These are phyloP conservation scores for Orchesella cincta DNA, from an alignment of 1,140 invertebrate genomes.

Conservation along the genomic window DNA sequence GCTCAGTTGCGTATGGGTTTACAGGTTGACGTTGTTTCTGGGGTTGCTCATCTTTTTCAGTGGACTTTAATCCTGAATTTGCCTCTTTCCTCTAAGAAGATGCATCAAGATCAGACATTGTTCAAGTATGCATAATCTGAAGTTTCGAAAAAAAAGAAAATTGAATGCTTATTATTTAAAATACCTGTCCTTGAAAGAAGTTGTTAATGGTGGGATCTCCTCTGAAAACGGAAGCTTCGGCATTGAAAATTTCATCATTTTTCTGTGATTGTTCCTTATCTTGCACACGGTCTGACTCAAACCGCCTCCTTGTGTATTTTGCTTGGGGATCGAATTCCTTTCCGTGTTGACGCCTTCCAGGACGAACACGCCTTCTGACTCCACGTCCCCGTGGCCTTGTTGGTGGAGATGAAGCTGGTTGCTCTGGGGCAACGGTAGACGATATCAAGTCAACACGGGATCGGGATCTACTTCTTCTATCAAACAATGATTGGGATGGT, in stretches of 20 bases:
- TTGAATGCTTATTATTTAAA: not conserved
- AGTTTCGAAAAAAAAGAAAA: too few species aligned
- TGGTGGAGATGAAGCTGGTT: not conserved
- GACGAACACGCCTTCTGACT: constrained; percentile 8
- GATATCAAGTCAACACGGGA: not conserved
- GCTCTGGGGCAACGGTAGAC: not conserved
- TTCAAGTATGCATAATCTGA: not conserved
- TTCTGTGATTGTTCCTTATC: not conserved
- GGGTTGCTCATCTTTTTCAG: not conserved
- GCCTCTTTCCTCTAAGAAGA: not conserved
- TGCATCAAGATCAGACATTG: not conserved
- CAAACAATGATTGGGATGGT: not conserved
- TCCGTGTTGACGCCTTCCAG: not conserved
- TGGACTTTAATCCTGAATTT: not conserved
- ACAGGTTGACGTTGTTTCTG: not conserved
- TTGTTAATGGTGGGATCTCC: constrained; percentile 41
- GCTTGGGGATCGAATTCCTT: constrained; percentile 37
- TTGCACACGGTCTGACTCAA: constrained; percentile 8
- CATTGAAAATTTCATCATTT: constrained; percentile 49
- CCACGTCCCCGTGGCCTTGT: constrained; percentile 16
- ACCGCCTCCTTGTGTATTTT: constrained; percentile 39
- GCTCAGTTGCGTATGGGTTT: not conserved
- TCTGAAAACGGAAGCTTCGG: constrained; percentile 46
- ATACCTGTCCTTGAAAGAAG: constrained; percentile 43
- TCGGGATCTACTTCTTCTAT: not conserved